Evolutionary conservation across 1,140 invertebrate genomes (phyloP).

Genomic region (Aphidius gifuensis): DNA sequence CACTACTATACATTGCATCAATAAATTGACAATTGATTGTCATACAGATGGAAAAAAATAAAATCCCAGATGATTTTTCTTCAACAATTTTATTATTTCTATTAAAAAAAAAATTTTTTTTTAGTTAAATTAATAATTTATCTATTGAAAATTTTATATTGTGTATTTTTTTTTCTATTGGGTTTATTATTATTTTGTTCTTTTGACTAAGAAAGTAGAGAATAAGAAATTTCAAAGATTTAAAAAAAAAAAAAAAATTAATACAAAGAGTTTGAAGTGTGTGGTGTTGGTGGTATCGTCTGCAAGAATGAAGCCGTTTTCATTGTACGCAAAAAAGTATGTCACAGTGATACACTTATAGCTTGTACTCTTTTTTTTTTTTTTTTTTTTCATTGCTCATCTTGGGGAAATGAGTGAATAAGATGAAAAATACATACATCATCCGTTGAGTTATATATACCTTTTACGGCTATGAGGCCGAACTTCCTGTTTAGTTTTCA

Average conservation of each 20-base stretch:
- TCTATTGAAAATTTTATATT: neutral
- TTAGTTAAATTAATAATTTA: no score
- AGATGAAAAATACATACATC: neutral
- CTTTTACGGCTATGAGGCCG: constrained; percentile 1
- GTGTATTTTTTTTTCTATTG: neutral
- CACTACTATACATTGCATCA: neutral
- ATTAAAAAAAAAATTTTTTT: no score
- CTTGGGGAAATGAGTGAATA: neutral
- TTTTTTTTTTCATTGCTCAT: neutral
- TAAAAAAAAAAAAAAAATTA: no score
- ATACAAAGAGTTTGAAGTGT: no score
- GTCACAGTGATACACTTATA: constrained; percentile 18
- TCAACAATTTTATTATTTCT: no score
- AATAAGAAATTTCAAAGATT: no score
- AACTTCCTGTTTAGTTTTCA: constrained; percentile 13
- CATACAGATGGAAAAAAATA: no score
- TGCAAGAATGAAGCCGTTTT: neutral
- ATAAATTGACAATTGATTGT: no score
- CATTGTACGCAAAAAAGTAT: constrained; percentile 22
- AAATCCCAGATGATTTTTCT: no score
- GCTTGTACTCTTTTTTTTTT: neutral
- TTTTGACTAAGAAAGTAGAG: no score
- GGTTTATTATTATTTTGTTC: neutral
- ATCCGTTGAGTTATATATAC: no score
- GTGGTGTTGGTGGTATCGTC: no score